These are phyloP conservation scores for Andrena minutula DNA, from an alignment of 2,888 invertebrate species.

Conservation along the genomic window DNA sequence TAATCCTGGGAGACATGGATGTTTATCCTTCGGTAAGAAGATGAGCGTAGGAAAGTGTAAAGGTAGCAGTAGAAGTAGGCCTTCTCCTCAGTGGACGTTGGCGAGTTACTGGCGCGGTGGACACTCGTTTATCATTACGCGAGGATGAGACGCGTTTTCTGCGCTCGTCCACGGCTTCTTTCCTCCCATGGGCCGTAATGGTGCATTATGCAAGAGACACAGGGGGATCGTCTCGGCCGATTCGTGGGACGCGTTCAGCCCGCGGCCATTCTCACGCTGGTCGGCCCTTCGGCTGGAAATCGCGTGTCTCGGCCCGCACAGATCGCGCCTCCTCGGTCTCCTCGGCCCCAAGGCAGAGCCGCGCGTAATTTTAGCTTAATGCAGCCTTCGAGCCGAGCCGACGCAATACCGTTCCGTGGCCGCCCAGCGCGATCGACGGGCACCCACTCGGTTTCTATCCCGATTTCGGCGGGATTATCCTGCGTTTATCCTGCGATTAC, in stretches of 20 bases:
- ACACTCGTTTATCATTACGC: conserved; percentile 4
- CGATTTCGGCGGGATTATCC: conserved; percentile 8
- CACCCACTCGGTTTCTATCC: not conserved
- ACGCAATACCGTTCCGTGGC: not conserved
- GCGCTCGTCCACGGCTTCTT: not conserved
- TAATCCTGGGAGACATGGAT: not conserved
- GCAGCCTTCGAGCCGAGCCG: not conserved
- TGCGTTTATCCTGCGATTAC: not conserved
- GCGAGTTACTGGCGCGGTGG: not conserved
- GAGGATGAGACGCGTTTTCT: not conserved
- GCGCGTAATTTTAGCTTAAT: conserved; percentile 8
- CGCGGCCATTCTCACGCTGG: conserved; percentile 29
- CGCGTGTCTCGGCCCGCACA: conserved; percentile 13
- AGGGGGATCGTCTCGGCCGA: conserved; percentile 8
- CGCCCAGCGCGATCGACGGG: not conserved
- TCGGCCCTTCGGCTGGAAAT: not conserved
- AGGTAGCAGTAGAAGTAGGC: not conserved
- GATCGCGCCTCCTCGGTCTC: not conserved
- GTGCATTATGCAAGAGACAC: conserved; percentile 27
- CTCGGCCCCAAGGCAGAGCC: not conserved
- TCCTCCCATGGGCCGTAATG: not conserved
- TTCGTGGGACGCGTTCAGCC: conserved; percentile 10
- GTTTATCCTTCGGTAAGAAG: not conserved
- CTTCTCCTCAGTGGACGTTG: not conserved
- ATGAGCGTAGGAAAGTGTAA: not conserved